These are phyloP conservation scores for Palythoa grandiflora DNA, from an alignment of 92 coral and sea anemone genomes.

Conservation along the genomic window DNA sequence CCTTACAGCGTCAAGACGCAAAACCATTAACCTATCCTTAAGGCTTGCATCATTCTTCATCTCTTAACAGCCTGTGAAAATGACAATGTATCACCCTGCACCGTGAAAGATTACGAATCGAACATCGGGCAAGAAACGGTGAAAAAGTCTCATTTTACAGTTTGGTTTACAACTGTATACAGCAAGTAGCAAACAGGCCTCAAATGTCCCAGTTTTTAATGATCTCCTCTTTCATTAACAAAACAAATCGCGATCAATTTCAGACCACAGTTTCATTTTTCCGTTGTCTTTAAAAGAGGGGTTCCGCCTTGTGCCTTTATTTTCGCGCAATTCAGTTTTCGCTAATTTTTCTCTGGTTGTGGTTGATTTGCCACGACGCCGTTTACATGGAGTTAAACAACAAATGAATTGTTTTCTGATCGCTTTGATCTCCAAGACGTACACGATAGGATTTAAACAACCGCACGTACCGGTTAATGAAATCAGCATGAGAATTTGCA, in stretches of 20 bases:
- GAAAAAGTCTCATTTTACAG: too few relatives aligned
- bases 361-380: neutral
- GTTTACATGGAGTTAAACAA: constrained; percentile 19
- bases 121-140: too few relatives aligned
- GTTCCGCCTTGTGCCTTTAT: neutral
- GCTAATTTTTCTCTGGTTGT: neutral
- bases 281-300: neutral
- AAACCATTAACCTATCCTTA: too few relatives aligned
- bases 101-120: too few relatives aligned
- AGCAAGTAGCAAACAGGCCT: too few relatives aligned
- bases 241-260: constrained; percentile 13
- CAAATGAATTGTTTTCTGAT: constrained; percentile 10
- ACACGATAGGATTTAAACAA: constrained; percentile 32
- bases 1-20: too few relatives aligned
- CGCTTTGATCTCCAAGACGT: constrained; percentile 5
- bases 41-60: too few relatives aligned
- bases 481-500: constrained; percentile 21
- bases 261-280: constrained; percentile 36
- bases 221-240: neutral
- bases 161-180: too few relatives aligned
- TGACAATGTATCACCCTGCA: too few relatives aligned
- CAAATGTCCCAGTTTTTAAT: neutral
- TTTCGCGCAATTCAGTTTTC: constrained; percentile 22
- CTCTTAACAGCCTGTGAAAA: too few relatives aligned
- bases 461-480: constrained; percentile 37